Base-by-base conservation (phyloP, 2,888 invertebrate species). In the Aromia moschata region DNA sequence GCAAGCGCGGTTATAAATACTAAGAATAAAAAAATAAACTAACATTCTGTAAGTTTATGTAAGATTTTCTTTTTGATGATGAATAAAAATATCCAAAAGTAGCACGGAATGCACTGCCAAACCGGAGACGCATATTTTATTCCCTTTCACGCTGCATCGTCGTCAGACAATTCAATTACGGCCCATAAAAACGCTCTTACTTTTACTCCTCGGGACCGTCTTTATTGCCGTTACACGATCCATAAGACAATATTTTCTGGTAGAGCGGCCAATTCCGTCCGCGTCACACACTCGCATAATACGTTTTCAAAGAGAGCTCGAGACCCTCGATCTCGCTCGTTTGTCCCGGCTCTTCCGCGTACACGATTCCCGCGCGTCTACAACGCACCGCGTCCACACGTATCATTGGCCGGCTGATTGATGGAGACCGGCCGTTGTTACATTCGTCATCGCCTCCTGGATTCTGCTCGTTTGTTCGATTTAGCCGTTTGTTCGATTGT, bases 161-260 rank as follows among this genome's bases (percentile, higher is more conserved):
- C 18, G 12, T 2, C 18, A 41, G 9, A 52, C 31, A 38, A 40
- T 41, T 52, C 18, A 46, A 47, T 43, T 14, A 18, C 17, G 43
- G 31, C 38, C 56, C 20, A 38, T 49, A 38, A 49, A 36, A 33
- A 30, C 16, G 49, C 20, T 56, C 52, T 52, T 60, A 49, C 54
- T 60, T 46, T 55, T 45, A 49, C 51, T 61, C 51, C 55, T 55
- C 37, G 33, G 56, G 60, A 58, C 58, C 60, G 58, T 60, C 64
- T 64, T 58, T 60, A 64, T 60, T 55, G 64, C 58, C 53, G 60
- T 55, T 58, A 60, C 55, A 63, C 62, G 60, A 61, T 52, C 65
- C 66, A 64, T 67, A 64, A 67, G 65, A 56, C 68, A 59, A 68
- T 68, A 63, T 68, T 70, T 70, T 70, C 70, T 62, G 54, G 58